Percentiles rank a stretch among this genome's conserved stretches.
phyloP scores from a whole-genome alignment of 1,140 invertebrate genomes.

The Solen grandis region DNA sequence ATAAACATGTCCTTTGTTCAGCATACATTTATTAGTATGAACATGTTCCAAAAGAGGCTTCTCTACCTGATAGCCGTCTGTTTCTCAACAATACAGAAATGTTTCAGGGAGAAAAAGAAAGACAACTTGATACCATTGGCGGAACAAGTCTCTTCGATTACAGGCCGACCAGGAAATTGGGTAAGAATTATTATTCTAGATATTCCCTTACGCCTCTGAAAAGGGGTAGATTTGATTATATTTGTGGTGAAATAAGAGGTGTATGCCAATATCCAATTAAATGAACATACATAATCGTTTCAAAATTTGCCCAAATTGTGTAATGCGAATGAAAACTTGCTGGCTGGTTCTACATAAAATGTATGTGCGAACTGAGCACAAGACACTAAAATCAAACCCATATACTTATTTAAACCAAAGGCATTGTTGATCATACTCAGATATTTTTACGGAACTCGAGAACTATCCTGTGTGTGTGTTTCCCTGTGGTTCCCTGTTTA shows the following conservation, averaged over 20 bases:
- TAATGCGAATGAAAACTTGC: too few species aligned
- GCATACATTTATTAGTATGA: too few species aligned
- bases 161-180: neutral
- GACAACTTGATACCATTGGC: conserved; percentile 32
- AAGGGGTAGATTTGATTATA: neutral
- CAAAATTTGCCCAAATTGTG: neutral
- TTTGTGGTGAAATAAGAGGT: neutral
- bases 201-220: neutral
- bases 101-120: conserved; percentile 17
- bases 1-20: too few species aligned
- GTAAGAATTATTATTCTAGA: conserved; percentile 6
- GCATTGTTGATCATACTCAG: neutral
- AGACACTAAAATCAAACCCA: too few species aligned
- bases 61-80: too few species aligned
- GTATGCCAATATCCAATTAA: neutral
- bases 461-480: neutral
- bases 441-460: neutral
- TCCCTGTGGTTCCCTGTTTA: neutral
- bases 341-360: too few species aligned
- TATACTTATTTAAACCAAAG: neutral
- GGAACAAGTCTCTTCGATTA: conserved; percentile 7
- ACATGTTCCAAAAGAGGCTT: too few species aligned
- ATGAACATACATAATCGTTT: neutral
- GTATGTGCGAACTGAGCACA: too few species aligned
- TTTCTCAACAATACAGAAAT: too few species aligned